Conservation (phyloP, 2,888 invertebrate species). For the Imbricaverruca yamaguchii region DNA sequence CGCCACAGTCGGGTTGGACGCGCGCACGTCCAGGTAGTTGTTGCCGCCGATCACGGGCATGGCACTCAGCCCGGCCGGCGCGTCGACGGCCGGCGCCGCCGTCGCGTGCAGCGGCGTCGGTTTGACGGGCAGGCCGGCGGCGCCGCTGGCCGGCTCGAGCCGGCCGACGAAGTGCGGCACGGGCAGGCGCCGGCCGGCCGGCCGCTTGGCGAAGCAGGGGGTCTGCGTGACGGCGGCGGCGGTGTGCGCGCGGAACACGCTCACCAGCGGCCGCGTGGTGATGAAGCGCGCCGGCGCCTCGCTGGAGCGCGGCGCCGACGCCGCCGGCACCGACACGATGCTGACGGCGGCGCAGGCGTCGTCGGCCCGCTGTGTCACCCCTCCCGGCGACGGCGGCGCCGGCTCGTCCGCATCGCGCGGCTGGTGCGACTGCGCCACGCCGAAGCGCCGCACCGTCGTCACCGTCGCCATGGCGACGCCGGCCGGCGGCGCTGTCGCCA, state of each 20-base stretch:
- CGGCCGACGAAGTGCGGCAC: neutral
- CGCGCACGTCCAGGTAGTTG: slow-evolving; percentile 56
- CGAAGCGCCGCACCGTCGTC: slow-evolving; percentile 31
- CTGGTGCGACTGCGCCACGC: slow-evolving; percentile 30
- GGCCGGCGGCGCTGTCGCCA: neutral
- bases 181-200: neutral
- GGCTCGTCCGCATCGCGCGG: slow-evolving; percentile 25
- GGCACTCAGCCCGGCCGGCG: neutral
- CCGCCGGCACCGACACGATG: slow-evolving; percentile 48
- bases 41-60: slow-evolving; percentile 50
- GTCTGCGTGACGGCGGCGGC: slow-evolving; percentile 27
- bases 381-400: neutral
- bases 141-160: neutral
- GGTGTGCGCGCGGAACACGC: slow-evolving; percentile 66
- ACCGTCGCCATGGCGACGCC: slow-evolving; percentile 27
- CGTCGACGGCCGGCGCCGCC: too few species aligned
- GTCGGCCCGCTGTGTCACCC: neutral
- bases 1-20: slow-evolving; percentile 44
- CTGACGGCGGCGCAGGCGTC: slow-evolving; percentile 8
- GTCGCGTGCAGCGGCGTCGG: neutral
- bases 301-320: slow-evolving; percentile 44
- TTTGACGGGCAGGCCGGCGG: neutral
- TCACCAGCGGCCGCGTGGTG: slow-evolving; percentile 66
- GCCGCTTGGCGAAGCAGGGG: neutral
- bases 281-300: slow-evolving; percentile 69